Base-by-base conservation (phyloP, 2,888 invertebrate genomes). In the Synergus umbraculus region DNA sequence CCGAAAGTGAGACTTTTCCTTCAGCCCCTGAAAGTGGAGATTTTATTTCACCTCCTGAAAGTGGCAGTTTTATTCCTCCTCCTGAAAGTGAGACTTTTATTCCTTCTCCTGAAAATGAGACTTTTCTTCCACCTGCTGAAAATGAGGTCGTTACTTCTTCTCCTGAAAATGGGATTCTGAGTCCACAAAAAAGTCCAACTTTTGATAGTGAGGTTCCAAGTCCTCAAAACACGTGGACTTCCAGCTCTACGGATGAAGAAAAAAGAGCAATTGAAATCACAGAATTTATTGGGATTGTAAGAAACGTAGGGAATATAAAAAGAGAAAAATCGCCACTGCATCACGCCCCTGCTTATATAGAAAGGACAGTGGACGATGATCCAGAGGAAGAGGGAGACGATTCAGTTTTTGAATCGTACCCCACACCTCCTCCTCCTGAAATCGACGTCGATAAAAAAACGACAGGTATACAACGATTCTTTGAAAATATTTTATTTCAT, bases 341-440 rank as follows among this genome's bases (percentile, higher is more conserved):
- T 73, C 10, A 73, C 46, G 87, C 86, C 0, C 86, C 87, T 37
- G 91, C 86, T 8, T 90, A 90, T 66, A 91, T 90, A 58, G 91
- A 89, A 82, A 87, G 90, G 80, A 90, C 88, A 43, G 87, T 91
- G 77, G 88, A 87, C 81, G 89, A 90, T 43, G 89, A 88, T 3
- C 89, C 90, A 3, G 91, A 91, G 10, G 92, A 92, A 13, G 92
- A 92, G 43, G 91, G 89, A 13, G 92, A 92, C 67, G 92, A 92
- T 81, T 92, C 91, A 18, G 91, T 92, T 65, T 92, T 92, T 78
- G 92, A 92, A 79, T 85, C 88, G 4, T 87, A 83, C 76, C 81
- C 81, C 73, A 78, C 79, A 2, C 83, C n/a, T 76, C 63, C 79
- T 54, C 83, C 78, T 80, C 63, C 78, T 22, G 69, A 46, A 49